Conservation (phyloP, 1,140 invertebrate genomes). For the Apis laboriosa region DNA sequence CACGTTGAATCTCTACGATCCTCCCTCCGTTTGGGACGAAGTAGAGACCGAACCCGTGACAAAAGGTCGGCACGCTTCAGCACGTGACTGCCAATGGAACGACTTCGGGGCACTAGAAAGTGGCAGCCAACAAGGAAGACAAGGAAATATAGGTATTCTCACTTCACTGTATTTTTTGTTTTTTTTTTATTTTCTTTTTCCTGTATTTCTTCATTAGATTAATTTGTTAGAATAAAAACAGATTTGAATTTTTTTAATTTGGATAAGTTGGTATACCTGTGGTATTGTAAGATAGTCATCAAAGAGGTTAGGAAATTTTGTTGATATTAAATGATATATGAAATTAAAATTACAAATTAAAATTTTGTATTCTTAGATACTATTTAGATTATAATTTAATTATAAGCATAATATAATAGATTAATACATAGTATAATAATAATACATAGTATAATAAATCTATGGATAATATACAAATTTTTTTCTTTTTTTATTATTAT, state of each 20-base stretch:
- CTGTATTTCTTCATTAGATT: background rate
- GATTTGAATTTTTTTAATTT: no score
- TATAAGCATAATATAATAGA: background rate
- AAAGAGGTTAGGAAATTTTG: background rate
- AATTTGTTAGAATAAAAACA: background rate
- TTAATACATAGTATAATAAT: no score
- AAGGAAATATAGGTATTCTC: conserved; percentile 33
- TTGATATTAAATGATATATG: background rate
- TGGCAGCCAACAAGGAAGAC: conserved; percentile 65
- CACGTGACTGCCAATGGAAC: conserved; percentile 65
- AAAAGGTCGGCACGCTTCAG: conserved; percentile 60
- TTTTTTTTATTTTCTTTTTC: background rate
- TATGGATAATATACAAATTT: no score
- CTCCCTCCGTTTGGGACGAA: conserved; percentile 52
- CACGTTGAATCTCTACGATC: conserved; percentile 64
- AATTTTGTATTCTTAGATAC: background rate
- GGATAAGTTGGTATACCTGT: background rate
- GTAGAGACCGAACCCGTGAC: conserved; percentile 44
- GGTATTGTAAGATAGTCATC: background rate
- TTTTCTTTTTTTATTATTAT: no score
- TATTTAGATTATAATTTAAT: background rate
- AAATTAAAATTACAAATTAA: background rate
- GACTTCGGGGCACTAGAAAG: conserved; percentile 61
- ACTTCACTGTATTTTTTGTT: background rate
- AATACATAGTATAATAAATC: no score